A percentile compares a stretch with the other conserved stretches of the same genome.
Evolutionary conservation across 2,888 invertebrate species (phyloP).

Genomic region (Yponomeuta cagnagella): DNA sequence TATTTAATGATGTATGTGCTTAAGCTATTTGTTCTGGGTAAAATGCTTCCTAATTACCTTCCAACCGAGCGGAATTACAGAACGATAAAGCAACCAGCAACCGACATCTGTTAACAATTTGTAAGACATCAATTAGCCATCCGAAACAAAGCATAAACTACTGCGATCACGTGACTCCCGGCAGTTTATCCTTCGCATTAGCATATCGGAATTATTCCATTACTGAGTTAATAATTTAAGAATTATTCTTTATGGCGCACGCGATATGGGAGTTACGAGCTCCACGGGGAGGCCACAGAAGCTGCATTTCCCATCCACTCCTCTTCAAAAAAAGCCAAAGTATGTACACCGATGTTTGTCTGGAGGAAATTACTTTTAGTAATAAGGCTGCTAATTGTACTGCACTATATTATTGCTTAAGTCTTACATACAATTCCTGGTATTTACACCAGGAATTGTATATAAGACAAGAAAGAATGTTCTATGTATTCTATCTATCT

Average conservation of each 20-base stretch:
- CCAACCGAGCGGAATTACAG: not conserved
- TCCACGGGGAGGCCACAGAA: slow-evolving; percentile 45
- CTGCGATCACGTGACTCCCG: slow-evolving; percentile 48
- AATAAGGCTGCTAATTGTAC: too few species aligned
- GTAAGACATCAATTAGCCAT: slow-evolving; percentile 20
- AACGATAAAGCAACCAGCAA: not conserved
- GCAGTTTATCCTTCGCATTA: slow-evolving; percentile 53
- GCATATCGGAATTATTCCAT: slow-evolving; percentile 71
- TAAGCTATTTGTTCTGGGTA: not conserved
- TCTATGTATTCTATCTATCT: too few species aligned
- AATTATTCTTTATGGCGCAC: slow-evolving; percentile 62
- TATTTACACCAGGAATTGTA: too few species aligned
- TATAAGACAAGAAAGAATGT: too few species aligned
- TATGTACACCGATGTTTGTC: too few species aligned
- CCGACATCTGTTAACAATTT: slow-evolving; percentile 8
- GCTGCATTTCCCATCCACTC: not conserved
- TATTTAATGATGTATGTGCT: too few species aligned
- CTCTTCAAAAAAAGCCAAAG: too few species aligned
- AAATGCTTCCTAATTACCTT: not conserved
- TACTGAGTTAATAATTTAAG: slow-evolving; percentile 70
- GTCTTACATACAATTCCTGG: too few species aligned
- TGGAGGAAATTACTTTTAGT: too few species aligned
- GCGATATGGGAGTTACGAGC: slow-evolving; percentile 60
- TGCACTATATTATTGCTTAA: too few species aligned
- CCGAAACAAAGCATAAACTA: slow-evolving; percentile 29